These are phyloP conservation scores for Cyphomyrus discorhynchus DNA, from an alignment of 2,113 vertebrate genomes.

Conservation along the genomic window DNA sequence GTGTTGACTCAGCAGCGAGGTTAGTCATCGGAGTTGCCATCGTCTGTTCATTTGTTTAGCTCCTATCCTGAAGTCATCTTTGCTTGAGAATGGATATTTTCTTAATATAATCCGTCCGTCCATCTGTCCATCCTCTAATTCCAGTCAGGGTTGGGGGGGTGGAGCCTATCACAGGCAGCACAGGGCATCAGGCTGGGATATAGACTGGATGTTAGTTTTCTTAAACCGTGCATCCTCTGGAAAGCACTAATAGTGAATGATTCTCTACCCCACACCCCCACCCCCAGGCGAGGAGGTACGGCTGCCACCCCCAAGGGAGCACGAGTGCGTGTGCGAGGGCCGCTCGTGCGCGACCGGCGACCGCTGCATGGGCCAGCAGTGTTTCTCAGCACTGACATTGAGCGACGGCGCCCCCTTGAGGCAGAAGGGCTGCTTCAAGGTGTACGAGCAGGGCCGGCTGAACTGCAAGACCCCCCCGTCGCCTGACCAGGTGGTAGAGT, in stretches of 20 bases:
- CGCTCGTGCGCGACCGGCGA: constrained; percentile 74
- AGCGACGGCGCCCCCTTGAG: constrained; percentile 71
- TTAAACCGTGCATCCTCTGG: not conserved
- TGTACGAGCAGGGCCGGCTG: constrained; percentile 88
- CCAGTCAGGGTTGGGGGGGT: not conserved
- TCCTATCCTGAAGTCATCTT: not conserved
- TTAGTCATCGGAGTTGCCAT: not conserved
- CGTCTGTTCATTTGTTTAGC: not conserved
- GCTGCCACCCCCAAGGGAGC: constrained; percentile 57
- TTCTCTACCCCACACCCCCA: not conserved
- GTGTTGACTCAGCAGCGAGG: not conserved
- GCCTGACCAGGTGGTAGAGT: constrained; percentile 86
- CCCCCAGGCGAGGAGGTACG: constrained; percentile 68
- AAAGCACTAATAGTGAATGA: not conserved
- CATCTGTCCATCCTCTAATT: not conserved
- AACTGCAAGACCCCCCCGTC: constrained; percentile 93
- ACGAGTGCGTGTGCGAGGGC: constrained; percentile 90
- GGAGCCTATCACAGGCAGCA: not conserved
- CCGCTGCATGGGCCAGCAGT: constrained; percentile 87
- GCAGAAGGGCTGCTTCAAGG: constrained; percentile 95
- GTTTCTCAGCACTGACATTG: constrained; percentile 83
- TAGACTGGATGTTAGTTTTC: not conserved
- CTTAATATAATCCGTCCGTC: not conserved
- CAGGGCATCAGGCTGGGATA: not conserved
- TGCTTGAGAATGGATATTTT: not conserved